Evolutionary conservation across 2,797 vertebrate genomes (phyloP).

Genomic region (Malacoctenus gilli): DNA sequence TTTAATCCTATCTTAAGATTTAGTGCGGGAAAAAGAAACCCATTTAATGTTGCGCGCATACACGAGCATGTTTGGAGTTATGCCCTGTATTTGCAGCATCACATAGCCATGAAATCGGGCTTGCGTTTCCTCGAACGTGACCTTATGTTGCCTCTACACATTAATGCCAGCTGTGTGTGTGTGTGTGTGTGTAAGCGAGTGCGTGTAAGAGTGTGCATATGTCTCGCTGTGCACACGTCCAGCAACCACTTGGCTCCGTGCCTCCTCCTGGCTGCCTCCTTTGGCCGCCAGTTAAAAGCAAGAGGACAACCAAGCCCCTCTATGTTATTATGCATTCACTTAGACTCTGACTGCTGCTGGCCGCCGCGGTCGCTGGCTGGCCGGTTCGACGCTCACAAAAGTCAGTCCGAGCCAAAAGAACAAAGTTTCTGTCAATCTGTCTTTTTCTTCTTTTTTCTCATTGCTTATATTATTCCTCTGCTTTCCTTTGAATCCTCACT

Average conservation of each 20-base stretch:
- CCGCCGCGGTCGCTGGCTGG: conserved; percentile 10
- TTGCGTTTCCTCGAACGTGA: no score
- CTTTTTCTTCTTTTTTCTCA: conserved; percentile 1
- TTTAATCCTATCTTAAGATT: conserved; percentile 55
- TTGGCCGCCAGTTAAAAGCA: conserved; percentile 58
- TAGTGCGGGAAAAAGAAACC: conserved; percentile 43
- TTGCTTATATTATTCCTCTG: background rate
- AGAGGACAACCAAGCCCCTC: conserved; percentile 30
- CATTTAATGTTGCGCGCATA: conserved; percentile 5
- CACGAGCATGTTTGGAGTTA: conserved; percentile 4
- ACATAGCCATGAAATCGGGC: no score
- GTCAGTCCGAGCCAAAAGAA: conserved; percentile 8
- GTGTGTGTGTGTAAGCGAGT: conserved; percentile 8
- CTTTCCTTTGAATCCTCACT: conserved; percentile 7
- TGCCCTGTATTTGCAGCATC: background rate
- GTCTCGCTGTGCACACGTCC: conserved; percentile 38
- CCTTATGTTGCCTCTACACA: background rate
- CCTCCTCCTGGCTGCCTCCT: conserved; percentile 37
- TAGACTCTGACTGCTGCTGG: conserved; percentile 18
- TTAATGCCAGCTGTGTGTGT: background rate
- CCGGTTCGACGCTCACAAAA: background rate
- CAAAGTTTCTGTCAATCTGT: conserved; percentile 8
- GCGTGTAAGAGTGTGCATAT: conserved; percentile 36
- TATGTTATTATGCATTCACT: conserved; percentile 53
- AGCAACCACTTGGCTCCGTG: conserved; percentile 44